A percentile compares a stretch with the other conserved stretches of the same genome.
phyloP scores from a whole-genome alignment of 2,113 vertebrate genomes.

The Sinocyclocheilus maitianheensis region DNA sequence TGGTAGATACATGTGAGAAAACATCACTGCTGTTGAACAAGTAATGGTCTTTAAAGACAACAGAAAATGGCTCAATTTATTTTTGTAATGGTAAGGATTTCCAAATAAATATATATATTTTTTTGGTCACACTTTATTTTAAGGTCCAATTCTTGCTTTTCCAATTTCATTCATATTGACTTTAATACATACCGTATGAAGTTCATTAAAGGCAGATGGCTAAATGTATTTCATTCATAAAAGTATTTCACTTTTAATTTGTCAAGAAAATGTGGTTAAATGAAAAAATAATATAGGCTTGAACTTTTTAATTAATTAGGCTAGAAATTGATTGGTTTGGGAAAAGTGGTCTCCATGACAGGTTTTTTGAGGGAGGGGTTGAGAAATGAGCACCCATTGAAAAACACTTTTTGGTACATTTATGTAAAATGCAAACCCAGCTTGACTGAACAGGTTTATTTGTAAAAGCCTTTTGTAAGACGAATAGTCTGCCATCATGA shows the following conservation, averaged over 20 bases:
- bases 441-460: background rate
- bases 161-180: background rate
- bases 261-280: background rate
- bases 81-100: background rate
- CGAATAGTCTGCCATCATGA: background rate
- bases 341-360: background rate
- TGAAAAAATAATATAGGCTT: background rate
- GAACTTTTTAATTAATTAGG: background rate
- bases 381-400: background rate
- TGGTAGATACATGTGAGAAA: background rate
- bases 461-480: background rate
- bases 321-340: background rate
- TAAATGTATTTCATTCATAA: background rate
- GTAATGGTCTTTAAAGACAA: background rate
- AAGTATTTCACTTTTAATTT: background rate
- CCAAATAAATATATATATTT: background rate
- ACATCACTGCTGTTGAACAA: background rate
- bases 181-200: background rate
- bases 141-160: too few species aligned
- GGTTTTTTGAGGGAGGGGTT: background rate
- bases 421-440: background rate
- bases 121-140: too few species aligned
- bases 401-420: background rate
- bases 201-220: background rate
- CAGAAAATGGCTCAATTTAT: background rate